Conservation (phyloP, 2,797 vertebrate species). For the Antrozous pallidus region DNA sequence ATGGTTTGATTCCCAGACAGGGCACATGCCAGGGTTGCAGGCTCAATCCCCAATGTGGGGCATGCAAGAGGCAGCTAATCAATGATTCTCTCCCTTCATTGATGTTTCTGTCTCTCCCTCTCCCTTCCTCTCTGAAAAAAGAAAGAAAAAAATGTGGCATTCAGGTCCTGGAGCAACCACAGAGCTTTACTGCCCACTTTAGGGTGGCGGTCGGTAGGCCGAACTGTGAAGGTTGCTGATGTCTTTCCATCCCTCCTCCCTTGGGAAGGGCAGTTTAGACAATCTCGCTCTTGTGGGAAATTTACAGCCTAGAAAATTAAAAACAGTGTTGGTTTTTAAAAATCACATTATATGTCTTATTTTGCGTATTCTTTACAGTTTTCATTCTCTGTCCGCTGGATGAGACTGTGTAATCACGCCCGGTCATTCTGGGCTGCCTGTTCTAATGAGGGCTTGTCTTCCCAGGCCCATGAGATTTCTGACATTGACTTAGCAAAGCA, state of each 20-base stretch:
- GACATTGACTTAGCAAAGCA: neutral
- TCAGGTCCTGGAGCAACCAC: neutral
- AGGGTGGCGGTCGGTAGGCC: neutral
- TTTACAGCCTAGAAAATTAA: conserved; percentile 20
- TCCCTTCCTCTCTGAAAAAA: too few relatives aligned
- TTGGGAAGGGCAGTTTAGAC: neutral
- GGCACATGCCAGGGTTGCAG: too few relatives aligned
- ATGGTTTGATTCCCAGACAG: too few relatives aligned
- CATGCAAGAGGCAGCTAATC: too few relatives aligned
- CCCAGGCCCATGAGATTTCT: neutral
- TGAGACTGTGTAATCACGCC: neutral
- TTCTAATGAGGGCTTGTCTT: neutral
- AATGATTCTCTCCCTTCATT: too few relatives aligned
- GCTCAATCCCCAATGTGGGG: too few relatives aligned
- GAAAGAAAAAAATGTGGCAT: neutral
- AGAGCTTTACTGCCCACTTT: neutral
- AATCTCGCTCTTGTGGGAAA: neutral
- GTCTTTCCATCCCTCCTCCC: neutral
- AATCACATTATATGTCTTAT: neutral
- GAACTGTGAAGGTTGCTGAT: neutral
- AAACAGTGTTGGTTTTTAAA: neutral
- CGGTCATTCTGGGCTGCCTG: neutral
- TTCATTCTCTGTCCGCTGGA: neutral
- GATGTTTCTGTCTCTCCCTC: too few relatives aligned
- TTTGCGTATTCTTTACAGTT: conserved; percentile 25